These are phyloP conservation scores for Myrmecobius fasciatus DNA, from an alignment of 2,113 vertebrate species.

Conservation along the genomic window DNA sequence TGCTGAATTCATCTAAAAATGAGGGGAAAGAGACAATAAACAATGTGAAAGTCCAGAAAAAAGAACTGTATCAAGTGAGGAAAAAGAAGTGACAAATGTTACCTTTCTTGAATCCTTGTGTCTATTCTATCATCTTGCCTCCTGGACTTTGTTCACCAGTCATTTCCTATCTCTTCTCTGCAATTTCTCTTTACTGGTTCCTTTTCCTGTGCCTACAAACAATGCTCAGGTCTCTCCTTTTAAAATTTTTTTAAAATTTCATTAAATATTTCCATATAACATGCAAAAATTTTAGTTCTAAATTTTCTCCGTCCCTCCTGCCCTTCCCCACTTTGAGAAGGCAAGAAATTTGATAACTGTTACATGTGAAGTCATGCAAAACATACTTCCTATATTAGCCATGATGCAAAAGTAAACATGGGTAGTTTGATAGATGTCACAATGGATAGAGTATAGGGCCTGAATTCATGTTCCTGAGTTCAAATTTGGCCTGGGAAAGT, in stretches of 20 bases:
- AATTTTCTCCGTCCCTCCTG: background rate
- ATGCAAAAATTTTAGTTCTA: background rate
- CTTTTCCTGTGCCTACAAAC: background rate
- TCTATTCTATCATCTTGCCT: background rate
- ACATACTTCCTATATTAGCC: background rate
- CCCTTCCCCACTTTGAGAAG: background rate
- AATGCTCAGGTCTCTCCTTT: background rate
- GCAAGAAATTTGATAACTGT: background rate
- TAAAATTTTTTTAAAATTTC: background rate
- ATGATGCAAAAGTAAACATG: background rate
- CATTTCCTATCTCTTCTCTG: background rate
- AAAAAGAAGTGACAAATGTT: background rate
- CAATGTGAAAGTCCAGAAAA: background rate
- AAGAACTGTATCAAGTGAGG: background rate
- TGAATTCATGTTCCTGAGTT: background rate
- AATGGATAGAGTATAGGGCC: too few species aligned
- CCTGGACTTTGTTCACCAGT: too few species aligned
- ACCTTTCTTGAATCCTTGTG: background rate
- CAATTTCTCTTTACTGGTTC: background rate
- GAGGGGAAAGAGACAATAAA: background rate
- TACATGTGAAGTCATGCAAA: background rate
- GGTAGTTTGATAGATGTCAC: background rate
- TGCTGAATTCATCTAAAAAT: background rate
- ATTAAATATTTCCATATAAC: background rate
- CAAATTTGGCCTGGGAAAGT: slow-evolving; percentile 38